Conservation (phyloP, 2,888 invertebrate genomes). For the Pantelozetes paolii region DNA sequence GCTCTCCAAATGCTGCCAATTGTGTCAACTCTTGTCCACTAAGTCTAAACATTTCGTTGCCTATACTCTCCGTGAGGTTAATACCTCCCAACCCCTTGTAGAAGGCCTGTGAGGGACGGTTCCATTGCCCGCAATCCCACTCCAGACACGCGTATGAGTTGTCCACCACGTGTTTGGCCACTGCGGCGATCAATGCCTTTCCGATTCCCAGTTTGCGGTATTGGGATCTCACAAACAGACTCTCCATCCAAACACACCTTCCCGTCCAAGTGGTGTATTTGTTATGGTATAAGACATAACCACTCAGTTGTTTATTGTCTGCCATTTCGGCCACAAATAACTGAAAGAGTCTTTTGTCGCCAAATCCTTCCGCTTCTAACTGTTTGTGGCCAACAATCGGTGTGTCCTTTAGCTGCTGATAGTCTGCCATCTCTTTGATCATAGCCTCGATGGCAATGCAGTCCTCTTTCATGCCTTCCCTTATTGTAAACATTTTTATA, state of each 20-base stretch:
- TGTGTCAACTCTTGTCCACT: too few species aligned
- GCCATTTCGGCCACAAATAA: not conserved
- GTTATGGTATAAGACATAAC: slow-evolving; percentile 52
- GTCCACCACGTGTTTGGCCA: slow-evolving; percentile 46
- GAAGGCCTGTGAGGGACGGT: slow-evolving; percentile 50
- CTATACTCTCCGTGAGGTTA: slow-evolving; percentile 31
- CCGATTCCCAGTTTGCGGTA: slow-evolving; percentile 52
- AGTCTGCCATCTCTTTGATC: slow-evolving; percentile 33
- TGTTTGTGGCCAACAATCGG: not conserved
- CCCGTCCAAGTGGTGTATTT: slow-evolving; percentile 55
- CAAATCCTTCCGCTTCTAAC: slow-evolving; percentile 34
- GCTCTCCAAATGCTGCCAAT: too few species aligned
- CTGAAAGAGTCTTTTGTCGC: slow-evolving; percentile 12
- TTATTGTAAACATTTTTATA: not conserved
- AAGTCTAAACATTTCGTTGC: slow-evolving; percentile 27
- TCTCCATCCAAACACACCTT: slow-evolving; percentile 53
- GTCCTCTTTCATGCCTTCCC: slow-evolving; percentile 9
- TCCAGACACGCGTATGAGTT: slow-evolving; percentile 49
- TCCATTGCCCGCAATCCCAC: slow-evolving; percentile 53
- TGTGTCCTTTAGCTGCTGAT: slow-evolving; percentile 18
- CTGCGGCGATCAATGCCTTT: slow-evolving; percentile 48
- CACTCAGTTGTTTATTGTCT: slow-evolving; percentile 44
- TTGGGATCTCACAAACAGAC: slow-evolving; percentile 53
- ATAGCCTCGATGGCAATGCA: not conserved
- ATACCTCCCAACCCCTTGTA: slow-evolving; percentile 47